Evolutionary conservation across 1,140 invertebrate species (phyloP), one percentile per base, ranked within the genome.

Genomic region (Caenorhabditis latens): DNA sequence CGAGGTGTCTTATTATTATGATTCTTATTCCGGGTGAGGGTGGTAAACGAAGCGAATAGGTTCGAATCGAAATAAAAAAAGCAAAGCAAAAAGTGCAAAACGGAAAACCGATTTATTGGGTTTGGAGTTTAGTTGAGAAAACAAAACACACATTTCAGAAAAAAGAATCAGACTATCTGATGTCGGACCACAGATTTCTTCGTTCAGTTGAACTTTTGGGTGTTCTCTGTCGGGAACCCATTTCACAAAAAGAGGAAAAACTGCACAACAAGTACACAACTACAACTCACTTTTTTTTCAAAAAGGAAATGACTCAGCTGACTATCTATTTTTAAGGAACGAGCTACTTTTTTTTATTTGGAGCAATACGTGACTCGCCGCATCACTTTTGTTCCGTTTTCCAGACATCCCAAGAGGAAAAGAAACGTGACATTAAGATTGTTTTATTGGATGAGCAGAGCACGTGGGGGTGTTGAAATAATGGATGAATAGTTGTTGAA

Each of bases 251-350:
- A 40, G 32, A 4, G 24, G 32, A 32, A 32, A 8, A 58, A 21
- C 19, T n/a, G n/a, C 16, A 53, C 16, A 2, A 8, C n/a, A 32
- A 19, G 24, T 19, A 46, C 13, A 71, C 14, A 19, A 16, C 2
- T 71, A 71, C 65, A 46, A 71, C 65, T 32, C 9, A n/a, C 5
- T 19, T 71, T 71, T 46, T 71, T n/a, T 48, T 19, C 14, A n/a
- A 71, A 40, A 9, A 63, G n/a, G 61, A 71, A 71, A 43, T 71
- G 65, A 71, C 65, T 71, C 65, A 71, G 65, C 65, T 71, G 65
- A 71, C 65, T 71, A 48, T 71, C 65, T 46, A 71, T 71, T 46
- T 71, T 46, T 14, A 5, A 48, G n/a, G 42, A 71, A 40, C 7
- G 9, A n/a, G 8, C 21, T n/a, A 13, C n/a, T 71, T 71, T 71